These are phyloP conservation scores for Chamaea fasciata DNA, from an alignment of 2,113 vertebrate genomes.

Conservation along the genomic window DNA sequence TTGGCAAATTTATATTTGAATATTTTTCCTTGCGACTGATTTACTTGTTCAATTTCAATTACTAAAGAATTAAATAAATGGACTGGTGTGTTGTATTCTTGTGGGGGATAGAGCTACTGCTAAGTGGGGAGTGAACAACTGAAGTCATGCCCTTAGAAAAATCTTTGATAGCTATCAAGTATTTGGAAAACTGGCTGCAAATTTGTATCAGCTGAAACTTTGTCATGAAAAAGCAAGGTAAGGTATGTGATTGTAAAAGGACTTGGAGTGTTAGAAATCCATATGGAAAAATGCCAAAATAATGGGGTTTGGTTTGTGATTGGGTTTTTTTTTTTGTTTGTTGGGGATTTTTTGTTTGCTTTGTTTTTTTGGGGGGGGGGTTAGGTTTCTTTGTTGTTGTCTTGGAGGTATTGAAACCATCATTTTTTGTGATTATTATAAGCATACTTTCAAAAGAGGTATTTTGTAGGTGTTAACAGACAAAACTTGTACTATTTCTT, in stretches of 20 bases:
- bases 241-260: not conserved
- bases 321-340: not conserved
- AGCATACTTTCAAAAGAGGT: not conserved
- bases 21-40: constrained; percentile 26
- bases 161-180: not conserved
- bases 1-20: constrained; percentile 8
- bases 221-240: not conserved
- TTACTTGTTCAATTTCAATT: constrained; percentile 13
- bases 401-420: not conserved
- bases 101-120: not conserved
- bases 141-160: not conserved
- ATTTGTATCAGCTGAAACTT: not conserved
- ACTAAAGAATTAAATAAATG: constrained; percentile 39
- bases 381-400: not conserved
- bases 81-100: not conserved
- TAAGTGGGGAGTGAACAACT: not conserved
- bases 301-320: not conserved
- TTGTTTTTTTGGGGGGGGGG: not conserved
- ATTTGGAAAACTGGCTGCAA: not conserved
- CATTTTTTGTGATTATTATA: not conserved
- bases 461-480: not conserved
- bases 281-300: not conserved
- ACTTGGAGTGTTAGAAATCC: not conserved
- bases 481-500: not conserved
- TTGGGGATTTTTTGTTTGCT: not conserved